Evolutionary conservation across 2,888 invertebrate species (phyloP), one percentile per base, ranked within the genome.

Genomic region (Torymus texanus): DNA sequence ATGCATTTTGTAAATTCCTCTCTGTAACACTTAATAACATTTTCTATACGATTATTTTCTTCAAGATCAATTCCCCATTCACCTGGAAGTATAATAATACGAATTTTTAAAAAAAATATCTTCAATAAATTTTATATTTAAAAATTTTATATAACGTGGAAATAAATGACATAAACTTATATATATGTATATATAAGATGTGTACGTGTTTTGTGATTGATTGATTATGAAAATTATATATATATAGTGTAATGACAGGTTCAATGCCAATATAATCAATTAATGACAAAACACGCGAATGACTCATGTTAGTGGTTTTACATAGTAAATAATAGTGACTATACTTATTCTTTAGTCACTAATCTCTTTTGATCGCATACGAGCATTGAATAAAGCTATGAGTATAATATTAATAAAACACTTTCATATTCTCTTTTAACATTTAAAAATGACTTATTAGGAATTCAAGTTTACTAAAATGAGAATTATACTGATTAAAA

Each of bases 1-100:
- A 94, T 0, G 94, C 91, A 82, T 94, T 94, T 86, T 95, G 93
- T 18, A 95, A 90, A 87, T 94, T 94, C 86, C 93, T 93, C 85
- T 94, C 93, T 14, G n/a, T n/a, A n/a, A n/a, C n/a, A n/a, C n/a
- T n/a, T n/a, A n/a, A n/a, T n/a, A n/a, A n/a, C n/a, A n/a, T n/a
- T n/a, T n/a, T n/a, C n/a, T n/a, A n/a, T n/a, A n/a, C n/a, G n/a
- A n/a, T n/a, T n/a, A n/a, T n/a, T n/a, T n/a, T n/a, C n/a, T n/a
- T n/a, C n/a, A n/a, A n/a, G n/a, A n/a, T n/a, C n/a, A n/a, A n/a
- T n/a, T n/a, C n/a, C n/a, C n/a, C n/a, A n/a, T n/a, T n/a, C n/a
- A n/a, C n/a, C n/a, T n/a, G n/a, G n/a, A n/a, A n/a, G n/a, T n/a
- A n/a, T n/a, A n/a, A n/a, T n/a, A n/a, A n/a, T n/a, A n/a, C n/a